A percentile compares a stretch with the other conserved stretches of the same genome.
phyloP scores from a whole-genome alignment of 35 echinoderm and acorn worm species.

The Chiridota heheva region DNA sequence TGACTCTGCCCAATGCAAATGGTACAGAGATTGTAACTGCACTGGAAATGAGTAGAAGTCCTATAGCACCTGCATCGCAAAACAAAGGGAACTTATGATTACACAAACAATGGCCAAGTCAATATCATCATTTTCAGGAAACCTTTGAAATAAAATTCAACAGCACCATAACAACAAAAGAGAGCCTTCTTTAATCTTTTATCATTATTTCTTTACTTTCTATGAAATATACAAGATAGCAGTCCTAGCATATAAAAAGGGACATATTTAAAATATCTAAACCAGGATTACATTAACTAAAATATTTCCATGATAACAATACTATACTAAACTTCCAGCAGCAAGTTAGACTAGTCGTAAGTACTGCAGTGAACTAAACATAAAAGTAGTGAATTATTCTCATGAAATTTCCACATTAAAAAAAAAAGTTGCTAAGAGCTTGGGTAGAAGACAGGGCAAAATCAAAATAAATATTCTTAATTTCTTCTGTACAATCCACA shows the following conservation, averaged over 20 bases:
- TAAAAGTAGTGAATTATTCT: no score
- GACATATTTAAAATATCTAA: background rate
- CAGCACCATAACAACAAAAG: background rate
- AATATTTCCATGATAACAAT: no score
- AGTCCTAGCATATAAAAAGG: background rate
- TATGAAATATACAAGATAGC: background rate
- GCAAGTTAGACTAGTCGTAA: no score
- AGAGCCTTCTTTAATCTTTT: background rate
- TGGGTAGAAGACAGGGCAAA: no score
- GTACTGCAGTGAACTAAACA: no score
- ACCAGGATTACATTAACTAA: no score
- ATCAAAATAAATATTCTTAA: no score
- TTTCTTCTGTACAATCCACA: no score
- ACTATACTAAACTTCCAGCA: no score
- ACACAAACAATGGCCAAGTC: background rate
- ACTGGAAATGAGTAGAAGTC: constrained; percentile 77
- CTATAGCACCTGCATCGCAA: constrained; percentile 66
- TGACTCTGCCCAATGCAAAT: constrained; percentile 85
- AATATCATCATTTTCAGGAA: background rate
- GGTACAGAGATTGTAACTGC: constrained; percentile 88
- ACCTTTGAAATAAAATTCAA: background rate
- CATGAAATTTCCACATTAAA: no score
- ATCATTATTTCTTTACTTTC: background rate
- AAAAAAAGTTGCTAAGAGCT: no score
- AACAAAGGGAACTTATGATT: constrained; percentile 13